Percentiles rank a stretch among this genome's conserved stretches.
Evolutionary conservation across 2,797 vertebrate species (phyloP).

Genomic region (Podargus strigoides): DNA sequence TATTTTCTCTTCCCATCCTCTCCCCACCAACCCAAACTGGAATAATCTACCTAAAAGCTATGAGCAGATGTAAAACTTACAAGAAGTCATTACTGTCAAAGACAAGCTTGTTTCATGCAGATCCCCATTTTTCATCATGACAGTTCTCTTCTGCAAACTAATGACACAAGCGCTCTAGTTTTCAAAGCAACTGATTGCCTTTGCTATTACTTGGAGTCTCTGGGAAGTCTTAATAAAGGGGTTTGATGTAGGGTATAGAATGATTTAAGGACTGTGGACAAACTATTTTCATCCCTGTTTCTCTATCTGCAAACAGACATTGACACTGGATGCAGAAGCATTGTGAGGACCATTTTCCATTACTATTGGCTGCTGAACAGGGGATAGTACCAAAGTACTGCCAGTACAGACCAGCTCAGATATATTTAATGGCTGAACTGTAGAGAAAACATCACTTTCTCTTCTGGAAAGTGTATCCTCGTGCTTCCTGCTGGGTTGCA

Average conservation of each 20-base stretch:
- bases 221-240: neutral
- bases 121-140: neutral
- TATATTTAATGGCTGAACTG: neutral
- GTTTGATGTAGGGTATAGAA: neutral
- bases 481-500: neutral
- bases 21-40: neutral
- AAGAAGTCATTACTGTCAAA: neutral
- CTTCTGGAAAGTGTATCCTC: neutral
- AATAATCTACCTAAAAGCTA: neutral
- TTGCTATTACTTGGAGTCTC: neutral
- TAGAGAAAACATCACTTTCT: neutral
- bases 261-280: neutral
- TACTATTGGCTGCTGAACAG: neutral
- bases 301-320: neutral
- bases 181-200: neutral
- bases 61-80: neutral
- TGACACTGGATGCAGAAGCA: neutral
- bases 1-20: neutral
- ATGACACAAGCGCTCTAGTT: neutral
- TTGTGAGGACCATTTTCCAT: neutral
- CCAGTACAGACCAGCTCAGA: neutral
- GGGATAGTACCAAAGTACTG: neutral
- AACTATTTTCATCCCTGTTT: neutral
- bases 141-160: neutral
- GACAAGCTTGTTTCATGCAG: neutral